phyloP scores from a whole-genome alignment of 2,113 vertebrate species.

The Tenebrosternarchus preto region DNA sequence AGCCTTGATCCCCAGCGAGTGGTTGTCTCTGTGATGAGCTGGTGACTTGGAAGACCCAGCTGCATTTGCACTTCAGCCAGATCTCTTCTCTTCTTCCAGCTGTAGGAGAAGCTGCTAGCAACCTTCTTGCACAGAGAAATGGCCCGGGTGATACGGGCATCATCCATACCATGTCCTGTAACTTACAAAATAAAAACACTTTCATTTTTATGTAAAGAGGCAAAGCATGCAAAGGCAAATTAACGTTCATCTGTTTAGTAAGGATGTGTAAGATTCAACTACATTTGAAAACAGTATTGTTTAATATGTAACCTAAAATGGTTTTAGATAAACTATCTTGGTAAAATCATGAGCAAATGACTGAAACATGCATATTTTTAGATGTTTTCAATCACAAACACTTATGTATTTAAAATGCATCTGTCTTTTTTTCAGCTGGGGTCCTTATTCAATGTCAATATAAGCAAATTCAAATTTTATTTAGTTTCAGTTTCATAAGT shows the following conservation, averaged over 20 bases:
- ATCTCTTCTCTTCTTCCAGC: slow-evolving; percentile 35
- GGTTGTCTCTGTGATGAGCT: slow-evolving; percentile 45
- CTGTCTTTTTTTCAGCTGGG: background rate
- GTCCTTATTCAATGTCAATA: background rate
- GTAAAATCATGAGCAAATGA: slow-evolving; percentile 1
- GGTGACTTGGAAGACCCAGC: slow-evolving; percentile 43
- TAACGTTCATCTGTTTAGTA: background rate
- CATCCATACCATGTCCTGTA: slow-evolving; percentile 50
- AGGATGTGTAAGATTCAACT: background rate
- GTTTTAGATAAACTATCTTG: background rate
- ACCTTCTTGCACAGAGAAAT: slow-evolving; percentile 42
- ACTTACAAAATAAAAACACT: background rate
- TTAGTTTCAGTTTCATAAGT: background rate
- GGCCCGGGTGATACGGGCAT: slow-evolving; percentile 21
- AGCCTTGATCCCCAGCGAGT: slow-evolving; percentile 46
- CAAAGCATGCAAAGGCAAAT: background rate
- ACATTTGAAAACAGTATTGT: background rate
- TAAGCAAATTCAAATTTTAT: background rate
- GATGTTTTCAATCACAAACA: background rate
- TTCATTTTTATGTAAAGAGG: background rate
- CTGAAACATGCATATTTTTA: background rate
- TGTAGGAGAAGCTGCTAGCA: slow-evolving; percentile 35
- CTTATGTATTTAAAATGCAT: slow-evolving; percentile 3
- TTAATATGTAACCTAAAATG: background rate
- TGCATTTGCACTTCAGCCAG: slow-evolving; percentile 40